Percentiles rank a stretch among this genome's conserved stretches.
phyloP scores from a whole-genome alignment of 2,113 vertebrate species.

The Microcebus griseorufus region DNA sequence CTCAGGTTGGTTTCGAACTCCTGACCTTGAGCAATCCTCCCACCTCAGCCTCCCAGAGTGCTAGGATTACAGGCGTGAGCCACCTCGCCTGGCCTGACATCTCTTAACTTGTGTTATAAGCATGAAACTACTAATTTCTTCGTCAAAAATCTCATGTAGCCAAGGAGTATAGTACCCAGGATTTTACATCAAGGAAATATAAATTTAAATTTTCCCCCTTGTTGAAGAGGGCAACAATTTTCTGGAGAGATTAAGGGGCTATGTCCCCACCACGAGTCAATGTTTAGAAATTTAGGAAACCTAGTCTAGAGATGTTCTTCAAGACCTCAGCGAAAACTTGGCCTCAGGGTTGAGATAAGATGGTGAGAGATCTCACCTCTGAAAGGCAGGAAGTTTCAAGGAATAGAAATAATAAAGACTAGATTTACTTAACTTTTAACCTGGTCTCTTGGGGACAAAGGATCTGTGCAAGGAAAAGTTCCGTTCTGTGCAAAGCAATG shows the following conservation, averaged over 20 bases:
- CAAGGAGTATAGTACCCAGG: neutral
- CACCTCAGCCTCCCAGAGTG: too few species aligned
- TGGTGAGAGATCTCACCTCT: neutral
- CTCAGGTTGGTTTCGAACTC: too few species aligned
- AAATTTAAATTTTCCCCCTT: neutral
- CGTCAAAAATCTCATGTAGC: neutral
- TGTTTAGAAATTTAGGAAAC: neutral
- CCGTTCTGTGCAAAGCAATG: neutral
- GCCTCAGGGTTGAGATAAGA: neutral
- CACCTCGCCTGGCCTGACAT: neutral
- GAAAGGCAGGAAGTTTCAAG: neutral
- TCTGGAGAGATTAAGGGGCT: neutral
- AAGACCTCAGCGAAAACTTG: neutral
- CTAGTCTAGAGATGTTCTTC: neutral
- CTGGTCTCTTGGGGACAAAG: too few species aligned
- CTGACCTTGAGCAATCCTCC: too few species aligned
- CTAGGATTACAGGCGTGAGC: too few species aligned
- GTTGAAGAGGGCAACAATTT: neutral
- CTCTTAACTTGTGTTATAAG: neutral
- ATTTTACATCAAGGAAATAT: too few species aligned
- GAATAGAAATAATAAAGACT: neutral
- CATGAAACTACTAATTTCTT: neutral
- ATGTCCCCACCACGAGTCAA: neutral
- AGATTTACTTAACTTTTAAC: neutral
- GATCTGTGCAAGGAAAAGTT: neutral